These are phyloP conservation scores for Morpho achilles DNA, from an alignment of 2,888 invertebrate species.

Conservation along the genomic window DNA sequence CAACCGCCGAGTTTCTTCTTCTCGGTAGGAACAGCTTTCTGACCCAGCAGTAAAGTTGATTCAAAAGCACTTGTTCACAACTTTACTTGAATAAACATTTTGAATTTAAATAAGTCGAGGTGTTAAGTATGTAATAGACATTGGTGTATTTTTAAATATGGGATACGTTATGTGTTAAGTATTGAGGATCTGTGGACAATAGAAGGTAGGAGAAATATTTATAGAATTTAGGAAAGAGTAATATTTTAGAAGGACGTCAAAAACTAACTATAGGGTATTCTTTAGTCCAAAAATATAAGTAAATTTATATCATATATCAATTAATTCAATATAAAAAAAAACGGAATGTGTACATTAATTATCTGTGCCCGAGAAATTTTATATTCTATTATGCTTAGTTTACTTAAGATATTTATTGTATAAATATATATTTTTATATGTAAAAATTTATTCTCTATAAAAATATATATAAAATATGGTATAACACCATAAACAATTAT, in stretches of 20 bases:
- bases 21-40: no score
- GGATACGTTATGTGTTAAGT: no score
- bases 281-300: not conserved
- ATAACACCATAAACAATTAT: constrained; percentile 22
- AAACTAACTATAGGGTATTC: no score
- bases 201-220: not conserved
- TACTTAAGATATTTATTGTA: not conserved
- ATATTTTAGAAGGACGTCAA: no score
- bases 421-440: constrained; percentile 1
- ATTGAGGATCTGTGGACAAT: no score
- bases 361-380: constrained; percentile 9
- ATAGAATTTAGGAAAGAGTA: not conserved
- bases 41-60: no score
- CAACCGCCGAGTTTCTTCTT: no score
- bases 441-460: constrained; percentile 17
- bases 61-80: no score
- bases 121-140: no score
- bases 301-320: constrained; percentile 3
- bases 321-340: constrained; percentile 2
- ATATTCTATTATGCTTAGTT: constrained; percentile 18
- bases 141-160: no score
- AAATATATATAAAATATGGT: constrained; percentile 28
- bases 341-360: constrained; percentile 18
- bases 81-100: no score
- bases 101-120: no score